Conservation (phyloP, 2,113 vertebrate genomes). For the Picathartes gymnocephalus region DNA sequence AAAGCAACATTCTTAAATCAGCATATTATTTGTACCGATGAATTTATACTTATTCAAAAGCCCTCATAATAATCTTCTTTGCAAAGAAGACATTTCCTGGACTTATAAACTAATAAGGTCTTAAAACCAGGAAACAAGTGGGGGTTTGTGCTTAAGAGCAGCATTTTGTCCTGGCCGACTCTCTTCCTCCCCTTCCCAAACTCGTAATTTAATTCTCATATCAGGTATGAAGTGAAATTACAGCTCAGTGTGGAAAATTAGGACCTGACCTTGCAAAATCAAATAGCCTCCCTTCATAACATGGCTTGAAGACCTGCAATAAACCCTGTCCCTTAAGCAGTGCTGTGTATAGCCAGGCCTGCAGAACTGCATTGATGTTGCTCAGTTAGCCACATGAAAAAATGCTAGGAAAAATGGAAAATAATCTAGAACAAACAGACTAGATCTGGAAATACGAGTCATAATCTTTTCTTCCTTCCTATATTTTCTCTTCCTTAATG, state of each 20-base stretch:
- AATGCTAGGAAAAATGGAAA: constrained; percentile 7
- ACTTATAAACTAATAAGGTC: background rate
- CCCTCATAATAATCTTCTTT: background rate
- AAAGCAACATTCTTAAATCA: background rate
- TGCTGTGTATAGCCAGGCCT: background rate
- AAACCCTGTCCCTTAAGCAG: background rate
- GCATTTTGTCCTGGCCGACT: background rate
- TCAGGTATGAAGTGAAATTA: background rate
- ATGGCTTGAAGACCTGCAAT: background rate
- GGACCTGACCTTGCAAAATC: background rate
- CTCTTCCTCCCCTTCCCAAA: background rate
- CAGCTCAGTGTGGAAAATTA: background rate
- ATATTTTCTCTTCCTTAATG: background rate
- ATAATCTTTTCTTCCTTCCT: constrained; percentile 4
- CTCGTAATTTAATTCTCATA: background rate
- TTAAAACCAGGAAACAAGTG: background rate
- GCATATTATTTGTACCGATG: background rate
- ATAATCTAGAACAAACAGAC: constrained; percentile 16
- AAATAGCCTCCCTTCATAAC: background rate
- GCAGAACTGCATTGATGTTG: background rate
- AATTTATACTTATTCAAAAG: background rate
- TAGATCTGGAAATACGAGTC: background rate
- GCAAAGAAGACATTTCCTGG: background rate
- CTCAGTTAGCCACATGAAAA: background rate
- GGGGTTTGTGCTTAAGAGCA: background rate